Base-by-base conservation (phyloP, 2,113 vertebrate genomes). In the Xenopus borealis region DNA sequence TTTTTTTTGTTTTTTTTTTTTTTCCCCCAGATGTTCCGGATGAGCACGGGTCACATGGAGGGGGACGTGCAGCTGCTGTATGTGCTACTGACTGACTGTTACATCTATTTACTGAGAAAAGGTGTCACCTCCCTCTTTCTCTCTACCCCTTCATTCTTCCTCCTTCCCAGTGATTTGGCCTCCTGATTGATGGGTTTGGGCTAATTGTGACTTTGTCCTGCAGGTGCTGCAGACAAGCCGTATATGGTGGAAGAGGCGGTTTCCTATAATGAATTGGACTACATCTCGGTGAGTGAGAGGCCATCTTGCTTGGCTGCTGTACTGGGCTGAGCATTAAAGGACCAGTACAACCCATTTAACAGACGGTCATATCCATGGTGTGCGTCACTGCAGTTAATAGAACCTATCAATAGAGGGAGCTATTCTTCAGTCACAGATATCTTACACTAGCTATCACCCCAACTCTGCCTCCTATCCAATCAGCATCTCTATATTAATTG, bases 41-140 rank as follows among this genome's bases (percentile, higher is more conserved):
- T 98, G 97, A 98, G 95, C 79, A 98, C 97, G 0, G 97, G 96
- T 44, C 97, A 99, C 79, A 98, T 97, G 97, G 96, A 98, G 76
- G 97, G 97, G 0, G 95, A 96, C 83, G 85, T 98, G 69, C 96
- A 98, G 88, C 93, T 97, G 7, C 87, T 99, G 59, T 98, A 94
- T 0, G 87, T 98, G 84, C 88, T 99, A 80, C 91, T 99, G 78
- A 99, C 97, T 0, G 95, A 98, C 83, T 97, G 94, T 85, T 98
- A 96, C 0, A 87, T 98, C 78, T 99, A 98, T 83, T 88, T 99
- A 76, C 92, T 99, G 52, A 91, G 97, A 58, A 99, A 98, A 91
- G 97, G 97, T 98, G 80, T 69, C 82, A 14, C 82, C 17, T 50
- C 61, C 0, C 0, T 19, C 17, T 0, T 13, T 10, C 57, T 20